A percentile compares a stretch with the other conserved stretches of the same genome.
Conservation (phyloP, 2,113 vertebrate genomes). For the Gymnobelideus leadbeateri region DNA sequence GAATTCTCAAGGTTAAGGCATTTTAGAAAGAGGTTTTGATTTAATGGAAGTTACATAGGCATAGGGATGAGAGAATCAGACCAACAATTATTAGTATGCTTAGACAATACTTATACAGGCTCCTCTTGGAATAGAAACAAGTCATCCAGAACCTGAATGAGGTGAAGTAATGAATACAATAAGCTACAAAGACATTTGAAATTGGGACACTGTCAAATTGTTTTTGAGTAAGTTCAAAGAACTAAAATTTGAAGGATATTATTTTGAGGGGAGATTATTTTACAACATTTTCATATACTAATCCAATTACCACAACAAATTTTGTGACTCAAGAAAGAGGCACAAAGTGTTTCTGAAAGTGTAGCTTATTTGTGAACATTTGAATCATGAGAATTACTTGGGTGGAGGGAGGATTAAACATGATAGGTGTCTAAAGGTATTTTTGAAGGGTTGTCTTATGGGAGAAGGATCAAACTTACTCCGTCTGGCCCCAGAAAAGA, state of each 20-base stretch:
- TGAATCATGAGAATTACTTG: constrained; percentile 24
- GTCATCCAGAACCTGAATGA: constrained; percentile 53
- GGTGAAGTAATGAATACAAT: constrained; percentile 65
- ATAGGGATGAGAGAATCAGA: constrained; percentile 29
- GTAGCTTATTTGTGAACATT: constrained; percentile 27
- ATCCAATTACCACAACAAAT: constrained; percentile 11
- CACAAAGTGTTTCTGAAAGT: constrained; percentile 40
- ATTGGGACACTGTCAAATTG: constrained; percentile 63
- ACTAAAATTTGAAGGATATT: constrained; percentile 61
- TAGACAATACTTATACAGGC: constrained; percentile 21
- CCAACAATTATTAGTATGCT: constrained; percentile 42
- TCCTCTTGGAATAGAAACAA: constrained; percentile 41
- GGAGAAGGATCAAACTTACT: background rate
- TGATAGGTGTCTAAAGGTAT: background rate
- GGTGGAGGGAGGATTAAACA: background rate
- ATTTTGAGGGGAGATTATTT: constrained; percentile 65
- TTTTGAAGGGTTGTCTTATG: background rate
- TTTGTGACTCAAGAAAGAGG: constrained; percentile 23
- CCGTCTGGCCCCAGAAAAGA: background rate
- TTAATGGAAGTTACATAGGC: constrained; percentile 38
- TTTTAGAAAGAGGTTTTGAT: constrained; percentile 55
- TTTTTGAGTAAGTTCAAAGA: constrained; percentile 65
- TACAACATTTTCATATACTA: constrained; percentile 67
- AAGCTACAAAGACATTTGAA: constrained; percentile 56
- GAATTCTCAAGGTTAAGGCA: constrained; percentile 47